phyloP scores from a whole-genome alignment of 2,888 invertebrate species.

The Ennomos quercinarius region DNA sequence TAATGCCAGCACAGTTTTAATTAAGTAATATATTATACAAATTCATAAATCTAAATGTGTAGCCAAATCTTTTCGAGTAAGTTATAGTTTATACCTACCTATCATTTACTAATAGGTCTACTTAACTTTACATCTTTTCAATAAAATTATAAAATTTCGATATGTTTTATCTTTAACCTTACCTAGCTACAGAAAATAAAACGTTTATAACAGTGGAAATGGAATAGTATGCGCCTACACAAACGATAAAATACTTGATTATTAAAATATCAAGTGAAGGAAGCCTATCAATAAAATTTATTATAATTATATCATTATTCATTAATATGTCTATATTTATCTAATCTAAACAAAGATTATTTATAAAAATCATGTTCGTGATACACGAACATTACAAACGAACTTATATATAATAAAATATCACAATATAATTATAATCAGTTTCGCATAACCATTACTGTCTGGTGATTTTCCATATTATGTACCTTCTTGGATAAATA shows the following conservation, averaged over 20 bases:
- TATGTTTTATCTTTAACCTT: slow-evolving; percentile 1
- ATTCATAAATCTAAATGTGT: slow-evolving; percentile 1
- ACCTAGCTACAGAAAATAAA: neutral
- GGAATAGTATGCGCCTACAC: no score
- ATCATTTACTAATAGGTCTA: slow-evolving; percentile 8
- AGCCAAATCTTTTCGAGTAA: slow-evolving; percentile 7
- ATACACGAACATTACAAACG: slow-evolving; percentile 36
- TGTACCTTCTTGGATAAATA: no score
- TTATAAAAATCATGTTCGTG: slow-evolving; percentile 33
- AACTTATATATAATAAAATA: slow-evolving; percentile 52
- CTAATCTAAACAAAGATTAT: slow-evolving; percentile 30
- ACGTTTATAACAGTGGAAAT: no score
- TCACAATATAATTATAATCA: slow-evolving; percentile 48
- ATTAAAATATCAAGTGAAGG: no score
- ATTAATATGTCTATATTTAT: slow-evolving; percentile 20
- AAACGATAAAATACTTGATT: no score
- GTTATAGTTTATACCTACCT: slow-evolving; percentile 2
- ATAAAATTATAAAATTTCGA: slow-evolving; percentile 24
- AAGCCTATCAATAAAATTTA: no score
- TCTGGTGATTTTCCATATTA: neutral
- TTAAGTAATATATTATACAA: no score
- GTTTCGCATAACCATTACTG: slow-evolving; percentile 4
- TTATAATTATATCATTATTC: neutral
- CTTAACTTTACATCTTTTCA: slow-evolving; percentile 17
- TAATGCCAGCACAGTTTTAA: no score